Evolutionary conservation across 2,888 invertebrate species (phyloP).

Genomic region (Hirtodrosophila histrioides): DNA sequence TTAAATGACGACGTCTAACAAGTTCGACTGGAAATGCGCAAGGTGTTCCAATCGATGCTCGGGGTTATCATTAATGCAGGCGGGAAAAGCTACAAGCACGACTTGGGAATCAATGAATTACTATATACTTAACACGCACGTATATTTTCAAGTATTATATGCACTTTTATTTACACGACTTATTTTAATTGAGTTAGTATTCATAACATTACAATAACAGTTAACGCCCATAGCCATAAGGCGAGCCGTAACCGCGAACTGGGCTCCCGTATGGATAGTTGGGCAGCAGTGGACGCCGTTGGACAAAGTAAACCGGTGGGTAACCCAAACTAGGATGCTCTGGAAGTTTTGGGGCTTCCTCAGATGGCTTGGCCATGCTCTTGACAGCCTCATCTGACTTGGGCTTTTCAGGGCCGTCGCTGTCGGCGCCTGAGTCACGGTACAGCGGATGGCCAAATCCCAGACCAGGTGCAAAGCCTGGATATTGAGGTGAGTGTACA

Average conservation of each 20-base stretch:
- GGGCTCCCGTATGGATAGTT: slow-evolving; percentile 30
- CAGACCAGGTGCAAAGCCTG: slow-evolving; percentile 13
- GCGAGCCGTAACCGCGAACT: slow-evolving; percentile 44
- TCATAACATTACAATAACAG: neutral
- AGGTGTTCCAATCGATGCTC: slow-evolving; percentile 24
- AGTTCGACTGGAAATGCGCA: slow-evolving; percentile 41
- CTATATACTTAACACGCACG: slow-evolving; percentile 1
- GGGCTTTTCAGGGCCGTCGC: slow-evolving; percentile 9
- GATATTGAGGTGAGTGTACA: slow-evolving; percentile 2
- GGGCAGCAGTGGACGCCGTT: slow-evolving; percentile 31
- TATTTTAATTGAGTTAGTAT: slow-evolving; percentile 1
- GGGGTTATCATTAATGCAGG: slow-evolving; percentile 44
- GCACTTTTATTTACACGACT: slow-evolving; percentile 27
- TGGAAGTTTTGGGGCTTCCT: slow-evolving; percentile 13
- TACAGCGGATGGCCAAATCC: slow-evolving; percentile 12
- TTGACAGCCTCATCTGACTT: neutral
- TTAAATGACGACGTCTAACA: slow-evolving; percentile 19
- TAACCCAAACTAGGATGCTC: slow-evolving; percentile 39
- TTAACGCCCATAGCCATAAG: slow-evolving; percentile 52
- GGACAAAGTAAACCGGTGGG: slow-evolving; percentile 46
- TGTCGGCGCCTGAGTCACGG: neutral
- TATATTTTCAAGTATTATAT: slow-evolving; percentile 3
- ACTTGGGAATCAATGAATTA: slow-evolving; percentile 26
- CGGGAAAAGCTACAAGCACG: slow-evolving; percentile 26
- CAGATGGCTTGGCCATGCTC: slow-evolving; percentile 10